These are phyloP conservation scores for Tyrannus savana DNA, from an alignment of 2,113 vertebrate species.

Conservation along the genomic window DNA sequence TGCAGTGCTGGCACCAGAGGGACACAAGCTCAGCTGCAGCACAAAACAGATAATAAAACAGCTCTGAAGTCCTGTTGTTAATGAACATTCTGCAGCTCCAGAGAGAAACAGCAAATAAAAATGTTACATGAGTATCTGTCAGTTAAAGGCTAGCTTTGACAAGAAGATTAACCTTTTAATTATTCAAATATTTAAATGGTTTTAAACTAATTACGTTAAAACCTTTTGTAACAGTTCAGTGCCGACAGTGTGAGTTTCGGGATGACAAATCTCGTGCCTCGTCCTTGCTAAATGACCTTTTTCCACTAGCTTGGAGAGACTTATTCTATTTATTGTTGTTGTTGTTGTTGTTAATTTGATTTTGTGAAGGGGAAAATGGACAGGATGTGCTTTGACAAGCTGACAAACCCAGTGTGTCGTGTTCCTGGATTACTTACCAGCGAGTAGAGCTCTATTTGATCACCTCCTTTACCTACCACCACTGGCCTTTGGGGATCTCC, in stretches of 20 bases:
- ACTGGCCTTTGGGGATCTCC: background rate
- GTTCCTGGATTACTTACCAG: background rate
- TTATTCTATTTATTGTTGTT: background rate
- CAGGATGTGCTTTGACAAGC: background rate
- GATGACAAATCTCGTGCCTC: background rate
- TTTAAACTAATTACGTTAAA: background rate
- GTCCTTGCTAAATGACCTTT: background rate
- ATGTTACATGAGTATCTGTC: background rate
- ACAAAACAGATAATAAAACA: background rate
- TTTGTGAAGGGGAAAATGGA: background rate
- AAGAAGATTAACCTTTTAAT: background rate
- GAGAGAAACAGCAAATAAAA: background rate
- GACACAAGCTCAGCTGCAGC: background rate
- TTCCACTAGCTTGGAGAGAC: background rate
- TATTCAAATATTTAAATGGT: background rate
- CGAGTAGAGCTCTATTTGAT: background rate
- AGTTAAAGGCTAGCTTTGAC: background rate
- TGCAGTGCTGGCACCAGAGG: background rate
- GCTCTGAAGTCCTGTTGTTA: background rate
- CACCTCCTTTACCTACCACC: slow-evolving; percentile 29
- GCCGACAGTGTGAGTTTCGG: background rate
- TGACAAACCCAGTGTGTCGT: background rate
- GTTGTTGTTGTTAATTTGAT: background rate
- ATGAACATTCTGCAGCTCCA: background rate
- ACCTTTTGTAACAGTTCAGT: background rate